A percentile compares a stretch with the other conserved stretches of the same genome.
Conservation (phyloP, 2,888 invertebrate species). For the Iselma pallidipennis region DNA sequence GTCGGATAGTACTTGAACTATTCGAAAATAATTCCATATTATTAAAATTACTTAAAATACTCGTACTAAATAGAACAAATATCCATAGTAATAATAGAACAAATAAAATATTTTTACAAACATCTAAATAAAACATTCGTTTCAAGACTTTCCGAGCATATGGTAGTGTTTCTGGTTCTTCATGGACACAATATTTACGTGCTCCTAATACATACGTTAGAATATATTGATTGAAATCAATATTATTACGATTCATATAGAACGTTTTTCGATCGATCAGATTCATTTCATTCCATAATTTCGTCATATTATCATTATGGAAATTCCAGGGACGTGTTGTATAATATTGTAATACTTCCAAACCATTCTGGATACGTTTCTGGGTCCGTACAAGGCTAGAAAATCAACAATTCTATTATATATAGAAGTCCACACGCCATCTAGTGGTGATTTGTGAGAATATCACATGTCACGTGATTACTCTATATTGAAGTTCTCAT, state of each 20-base stretch:
- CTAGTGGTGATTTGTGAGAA: too few species aligned
- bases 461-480: too few species aligned
- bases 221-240: conserved; percentile 69
- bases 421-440: too few species aligned
- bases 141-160: conserved; percentile 67
- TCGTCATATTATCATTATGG: conserved; percentile 63
- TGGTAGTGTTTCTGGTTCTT: conserved; percentile 76
- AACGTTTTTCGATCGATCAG: conserved; percentile 65
- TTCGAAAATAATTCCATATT: too few species aligned
- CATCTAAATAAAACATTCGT: conserved; percentile 50
- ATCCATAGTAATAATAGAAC: conserved; percentile 35
- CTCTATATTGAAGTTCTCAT: too few species aligned
- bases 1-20: too few species aligned
- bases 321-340: conserved; percentile 83
- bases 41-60: too few species aligned
- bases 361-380: conserved; percentile 64
- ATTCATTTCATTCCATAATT: conserved; percentile 60
- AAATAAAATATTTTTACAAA: conserved; percentile 45
- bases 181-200: conserved; percentile 82
- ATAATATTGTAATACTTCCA: conserved; percentile 75
- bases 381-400: conserved; percentile 68
- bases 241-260: conserved; percentile 58
- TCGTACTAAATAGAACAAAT: too few species aligned
- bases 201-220: conserved; percentile 77
- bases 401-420: too few species aligned